phyloP scores from a whole-genome alignment of 2,888 invertebrate species.

The Tetheella fluctuosa region DNA sequence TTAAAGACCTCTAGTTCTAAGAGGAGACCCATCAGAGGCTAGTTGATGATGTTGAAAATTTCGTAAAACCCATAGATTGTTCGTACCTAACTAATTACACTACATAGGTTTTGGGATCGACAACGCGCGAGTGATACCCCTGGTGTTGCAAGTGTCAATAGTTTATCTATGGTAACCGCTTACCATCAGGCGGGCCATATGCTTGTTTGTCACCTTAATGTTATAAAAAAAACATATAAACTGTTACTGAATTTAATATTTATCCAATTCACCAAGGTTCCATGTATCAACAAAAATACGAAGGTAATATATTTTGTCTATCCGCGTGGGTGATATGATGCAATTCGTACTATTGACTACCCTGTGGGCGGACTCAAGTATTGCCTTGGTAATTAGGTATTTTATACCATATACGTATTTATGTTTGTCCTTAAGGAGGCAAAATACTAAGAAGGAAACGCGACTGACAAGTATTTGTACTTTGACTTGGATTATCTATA shows the following conservation, averaged over 20 bases:
- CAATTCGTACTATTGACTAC: conserved; percentile 18
- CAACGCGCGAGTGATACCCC: too few species aligned
- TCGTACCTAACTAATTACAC: too few species aligned
- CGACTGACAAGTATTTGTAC: not conserved
- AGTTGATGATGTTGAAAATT: too few species aligned
- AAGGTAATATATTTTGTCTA: conserved; percentile 16
- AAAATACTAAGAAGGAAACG: not conserved
- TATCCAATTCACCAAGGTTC: conserved; percentile 11
- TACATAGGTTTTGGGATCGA: too few species aligned
- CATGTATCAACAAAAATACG: not conserved
- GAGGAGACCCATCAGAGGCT: too few species aligned
- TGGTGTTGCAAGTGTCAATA: too few species aligned
- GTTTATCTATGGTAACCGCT: too few species aligned
- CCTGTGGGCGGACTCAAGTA: conserved; percentile 25
- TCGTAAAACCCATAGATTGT: too few species aligned
- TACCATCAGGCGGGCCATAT: too few species aligned
- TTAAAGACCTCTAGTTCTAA: too few species aligned
- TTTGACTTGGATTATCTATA: not conserved
- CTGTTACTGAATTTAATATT: not conserved
- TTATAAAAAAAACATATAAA: too few species aligned
- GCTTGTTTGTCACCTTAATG: too few species aligned
- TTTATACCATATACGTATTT: conserved; percentile 39
- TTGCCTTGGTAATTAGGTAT: conserved; percentile 44
- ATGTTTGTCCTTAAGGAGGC: conserved; percentile 25
- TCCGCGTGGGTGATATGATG: conserved; percentile 37